Conservation (phyloP, 2,113 vertebrate genomes). For the Alethe diademata region DNA sequence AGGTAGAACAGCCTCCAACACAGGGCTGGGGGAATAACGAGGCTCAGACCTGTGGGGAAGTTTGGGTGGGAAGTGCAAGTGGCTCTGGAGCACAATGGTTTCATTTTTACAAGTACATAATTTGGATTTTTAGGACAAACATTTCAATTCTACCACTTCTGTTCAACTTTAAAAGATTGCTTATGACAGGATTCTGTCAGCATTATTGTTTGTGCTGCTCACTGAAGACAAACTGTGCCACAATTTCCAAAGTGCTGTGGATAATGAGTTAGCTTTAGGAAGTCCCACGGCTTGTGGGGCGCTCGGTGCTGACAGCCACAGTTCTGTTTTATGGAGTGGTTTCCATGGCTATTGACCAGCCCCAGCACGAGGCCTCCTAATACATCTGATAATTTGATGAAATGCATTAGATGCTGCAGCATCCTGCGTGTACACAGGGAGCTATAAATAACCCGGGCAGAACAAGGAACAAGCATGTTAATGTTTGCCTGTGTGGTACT, state of each 20-base stretch:
- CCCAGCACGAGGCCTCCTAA: not conserved
- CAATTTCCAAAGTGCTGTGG: not conserved
- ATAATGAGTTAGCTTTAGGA: not conserved
- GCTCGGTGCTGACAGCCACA: not conserved
- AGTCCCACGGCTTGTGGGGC: not conserved
- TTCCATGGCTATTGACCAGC: slow-evolving; percentile 42
- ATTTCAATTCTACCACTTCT: not conserved
- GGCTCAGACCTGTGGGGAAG: not conserved
- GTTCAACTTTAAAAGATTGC: not conserved
- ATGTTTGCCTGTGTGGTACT: slow-evolving; percentile 39
- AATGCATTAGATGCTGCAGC: not conserved
- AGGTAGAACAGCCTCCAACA: not conserved
- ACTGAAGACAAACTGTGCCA: not conserved
- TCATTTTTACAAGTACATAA: not conserved
- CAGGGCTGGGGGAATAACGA: not conserved
- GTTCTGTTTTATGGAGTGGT: not conserved
- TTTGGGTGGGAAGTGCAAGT: rapidly evolving
- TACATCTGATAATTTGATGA: not conserved
- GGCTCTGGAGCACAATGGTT: not conserved
- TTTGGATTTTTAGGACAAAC: not conserved
- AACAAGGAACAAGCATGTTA: slow-evolving; percentile 20
- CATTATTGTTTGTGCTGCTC: not conserved
- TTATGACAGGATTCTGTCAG: not conserved
- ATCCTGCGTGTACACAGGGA: slow-evolving; percentile 34
- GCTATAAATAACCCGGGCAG: slow-evolving; percentile 61